Conservation (phyloP, 2,888 invertebrate species). For the Marronus borbonicus region DNA sequence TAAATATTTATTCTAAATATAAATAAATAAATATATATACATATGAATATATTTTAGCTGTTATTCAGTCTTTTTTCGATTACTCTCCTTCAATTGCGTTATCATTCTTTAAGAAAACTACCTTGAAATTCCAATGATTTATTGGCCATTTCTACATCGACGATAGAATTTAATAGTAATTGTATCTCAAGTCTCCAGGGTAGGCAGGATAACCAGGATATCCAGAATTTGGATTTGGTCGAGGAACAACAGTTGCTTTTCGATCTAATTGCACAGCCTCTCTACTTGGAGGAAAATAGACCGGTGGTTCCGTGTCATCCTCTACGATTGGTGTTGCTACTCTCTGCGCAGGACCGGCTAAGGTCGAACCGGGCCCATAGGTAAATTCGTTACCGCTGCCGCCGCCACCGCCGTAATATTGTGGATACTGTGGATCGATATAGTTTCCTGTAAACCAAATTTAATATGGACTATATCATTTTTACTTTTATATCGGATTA, state of each 20-base stretch:
- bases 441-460: constrained; percentile 18
- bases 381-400: not conserved
- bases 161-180: constrained; percentile 2
- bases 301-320: constrained; percentile 34
- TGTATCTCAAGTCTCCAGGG: constrained; percentile 15
- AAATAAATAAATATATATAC: constrained; percentile 35
- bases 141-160: constrained; percentile 13
- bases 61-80: constrained; percentile 25
- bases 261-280: constrained; percentile 29
- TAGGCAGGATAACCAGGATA: not conserved
- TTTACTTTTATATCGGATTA: too few species aligned
- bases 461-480: too few species aligned
- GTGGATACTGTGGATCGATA: constrained; percentile 9
- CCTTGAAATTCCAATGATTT: constrained; percentile 37
- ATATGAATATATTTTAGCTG: not conserved
- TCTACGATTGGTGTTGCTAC: constrained; percentile 32
- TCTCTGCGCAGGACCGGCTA: constrained; percentile 20
- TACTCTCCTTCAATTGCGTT: not conserved
- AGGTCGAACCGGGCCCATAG: constrained; percentile 9
- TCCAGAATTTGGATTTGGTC: not conserved
- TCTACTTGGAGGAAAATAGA: constrained; percentile 19
- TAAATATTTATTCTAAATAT: constrained; percentile 13
- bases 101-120: constrained; percentile 20
- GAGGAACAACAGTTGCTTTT: constrained; percentile 18
- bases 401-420: not conserved